Evolutionary conservation across 2,888 invertebrate species (phyloP).

Genomic region (Meiosimyza platycephala): DNA sequence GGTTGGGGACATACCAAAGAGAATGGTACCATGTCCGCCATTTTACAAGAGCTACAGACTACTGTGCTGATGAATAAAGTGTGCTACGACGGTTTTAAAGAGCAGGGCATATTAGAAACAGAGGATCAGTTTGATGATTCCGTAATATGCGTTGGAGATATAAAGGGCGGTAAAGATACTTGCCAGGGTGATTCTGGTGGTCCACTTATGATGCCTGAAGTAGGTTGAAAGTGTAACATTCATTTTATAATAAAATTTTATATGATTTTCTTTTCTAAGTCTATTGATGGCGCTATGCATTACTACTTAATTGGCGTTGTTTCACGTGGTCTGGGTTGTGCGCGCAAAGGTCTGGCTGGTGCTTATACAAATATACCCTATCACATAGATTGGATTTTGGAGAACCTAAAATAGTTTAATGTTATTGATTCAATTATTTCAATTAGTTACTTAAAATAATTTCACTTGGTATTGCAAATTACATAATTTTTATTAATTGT

Average conservation of each 20-base stretch:
- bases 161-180: conserved; percentile 55
- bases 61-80: conserved; percentile 74
- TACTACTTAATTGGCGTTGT: conserved; percentile 72
- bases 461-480: too few species aligned
- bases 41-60: conserved; percentile 76
- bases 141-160: conserved; percentile 56
- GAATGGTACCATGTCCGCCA: conserved; percentile 73
- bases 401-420: conserved; percentile 16
- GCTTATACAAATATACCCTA: conserved; percentile 73
- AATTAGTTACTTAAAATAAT: too few species aligned
- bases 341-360: conserved; percentile 72
- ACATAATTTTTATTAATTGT: too few species aligned
- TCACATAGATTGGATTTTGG: conserved; percentile 72
- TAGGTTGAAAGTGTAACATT: conserved; percentile 33
- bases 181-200: conserved; percentile 62
- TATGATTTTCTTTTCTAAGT: conserved; percentile 25
- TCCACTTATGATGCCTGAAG: conserved; percentile 58
- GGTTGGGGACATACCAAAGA: conserved; percentile 69
- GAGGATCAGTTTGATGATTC: conserved; percentile 55
- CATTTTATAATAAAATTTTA: neutral
- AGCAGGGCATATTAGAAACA: conserved; percentile 45
- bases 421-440: too few species aligned
- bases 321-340: conserved; percentile 74
- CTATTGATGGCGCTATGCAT: conserved; percentile 45
- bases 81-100: conserved; percentile 68